Evolutionary conservation across 1,140 invertebrate genomes (phyloP), one percentile per base, ranked within the genome.

Genomic region (Drosophila fuyamai): DNA sequence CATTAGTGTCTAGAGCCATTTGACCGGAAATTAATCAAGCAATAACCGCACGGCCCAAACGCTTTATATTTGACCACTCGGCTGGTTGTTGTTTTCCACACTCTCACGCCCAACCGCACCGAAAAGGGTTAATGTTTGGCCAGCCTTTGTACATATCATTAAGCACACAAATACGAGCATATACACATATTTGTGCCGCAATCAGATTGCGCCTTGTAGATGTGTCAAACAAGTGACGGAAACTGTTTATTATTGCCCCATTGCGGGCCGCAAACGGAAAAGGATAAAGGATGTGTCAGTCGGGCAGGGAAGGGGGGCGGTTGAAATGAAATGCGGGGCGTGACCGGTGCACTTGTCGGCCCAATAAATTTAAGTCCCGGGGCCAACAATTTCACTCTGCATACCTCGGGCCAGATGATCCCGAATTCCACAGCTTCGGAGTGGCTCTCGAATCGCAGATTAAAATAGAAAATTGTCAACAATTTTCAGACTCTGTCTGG

Each of bases 1-100:
- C 84, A 89, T 89, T 89, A 90, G 84, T 89, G 84, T 90, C 80
- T 72, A 61, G 71, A 48, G 73, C 59, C 80, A 80, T 88, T 88
- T 88, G 84, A 88, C 84, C 84, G 84, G 80, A 88, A 89, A 88
- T 88, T 89, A 89, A 89, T 89, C 85, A 89, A 89, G 85, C 84
- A 84, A 89, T 90, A 90, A 89, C 84, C 84, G 70, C 84, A 80
- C 36, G 44, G 63, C 55, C 41, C 41, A 38, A 56, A 76, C 73
- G 65, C 79, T 83, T 88, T 83, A 80, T 88, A 89, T 89, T 89
- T 89, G 80, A 72, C 84, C 84, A 89, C 48, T 80, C 65, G 59
- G 9, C 76, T 55, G 56, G 55, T 50, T 43, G 58, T 61, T 76
- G 66, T 76, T 70, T 51, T 44, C 54, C 41, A 60, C 61, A 61